A percentile compares a stretch with the other conserved stretches of the same genome.
phyloP scores from a whole-genome alignment of 2,113 vertebrate genomes.

The Phalacrocorax aristotelis region DNA sequence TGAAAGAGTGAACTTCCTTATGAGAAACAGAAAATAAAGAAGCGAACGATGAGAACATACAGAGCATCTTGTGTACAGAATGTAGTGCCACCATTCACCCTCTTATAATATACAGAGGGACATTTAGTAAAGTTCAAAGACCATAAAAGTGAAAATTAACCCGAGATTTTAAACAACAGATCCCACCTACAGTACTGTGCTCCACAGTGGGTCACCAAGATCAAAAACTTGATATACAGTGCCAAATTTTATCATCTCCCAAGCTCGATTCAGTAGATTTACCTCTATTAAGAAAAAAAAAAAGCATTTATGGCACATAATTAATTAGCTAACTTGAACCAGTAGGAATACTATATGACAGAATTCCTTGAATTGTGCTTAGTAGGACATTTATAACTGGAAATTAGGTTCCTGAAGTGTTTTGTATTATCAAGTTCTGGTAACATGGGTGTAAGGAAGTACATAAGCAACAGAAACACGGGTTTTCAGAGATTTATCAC shows the following conservation, averaged over 20 bases:
- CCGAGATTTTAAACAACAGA: neutral
- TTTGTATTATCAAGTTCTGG: neutral
- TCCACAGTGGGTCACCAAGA: neutral
- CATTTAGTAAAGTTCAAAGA: neutral
- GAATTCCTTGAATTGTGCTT: neutral
- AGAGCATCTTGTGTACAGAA: neutral
- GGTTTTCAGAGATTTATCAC: neutral
- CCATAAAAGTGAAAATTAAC: neutral
- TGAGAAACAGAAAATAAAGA: neutral
- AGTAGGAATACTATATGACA: neutral
- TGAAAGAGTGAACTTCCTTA: neutral
- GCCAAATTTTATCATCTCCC: neutral
- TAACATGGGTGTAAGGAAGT: neutral
- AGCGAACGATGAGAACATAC: neutral
- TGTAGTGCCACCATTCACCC: neutral
- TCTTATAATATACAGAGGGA: neutral
- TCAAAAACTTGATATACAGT: accelerated
- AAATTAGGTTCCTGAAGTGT: neutral
- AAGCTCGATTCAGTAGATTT: neutral
- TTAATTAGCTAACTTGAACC: neutral
- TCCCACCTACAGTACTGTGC: neutral
- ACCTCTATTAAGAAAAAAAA: neutral
- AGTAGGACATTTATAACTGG: neutral
- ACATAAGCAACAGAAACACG: neutral
- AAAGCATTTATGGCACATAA: neutral